These are phyloP conservation scores for Mohoua ochrocephala DNA, from an alignment of 2,113 vertebrate species.

Conservation along the genomic window DNA sequence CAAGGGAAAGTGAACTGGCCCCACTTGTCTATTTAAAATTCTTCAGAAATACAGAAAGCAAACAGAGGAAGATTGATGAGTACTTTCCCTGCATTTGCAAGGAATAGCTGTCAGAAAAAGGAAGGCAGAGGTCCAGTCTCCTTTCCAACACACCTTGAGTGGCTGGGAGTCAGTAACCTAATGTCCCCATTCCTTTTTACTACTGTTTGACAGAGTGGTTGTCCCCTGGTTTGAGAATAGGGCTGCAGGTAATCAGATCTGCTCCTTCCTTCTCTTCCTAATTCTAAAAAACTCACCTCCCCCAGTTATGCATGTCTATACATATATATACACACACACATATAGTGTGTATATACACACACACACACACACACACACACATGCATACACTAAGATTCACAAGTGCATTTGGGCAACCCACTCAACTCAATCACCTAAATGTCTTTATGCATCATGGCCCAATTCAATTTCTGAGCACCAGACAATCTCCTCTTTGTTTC, in stretches of 20 bases:
- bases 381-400: background rate
- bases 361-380: too few relatives aligned
- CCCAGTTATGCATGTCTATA: background rate
- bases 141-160: background rate
- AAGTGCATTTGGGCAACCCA: background rate
- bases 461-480: background rate
- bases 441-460: background rate
- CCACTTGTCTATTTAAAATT: background rate
- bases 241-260: background rate
- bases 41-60: background rate
- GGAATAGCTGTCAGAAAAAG: background rate
- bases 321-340: too few relatives aligned
- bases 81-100: background rate
- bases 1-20: background rate
- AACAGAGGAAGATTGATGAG: background rate
- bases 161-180: background rate
- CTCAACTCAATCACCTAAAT: background rate
- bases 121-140: background rate
- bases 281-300: background rate
- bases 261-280: background rate
- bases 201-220: accelerated
- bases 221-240: background rate
- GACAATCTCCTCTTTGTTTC: background rate
- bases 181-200: background rate
- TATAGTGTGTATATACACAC: background rate